Base-by-base conservation (phyloP, 2,797 vertebrate genomes). In the Hydrolagus colliei region DNA sequence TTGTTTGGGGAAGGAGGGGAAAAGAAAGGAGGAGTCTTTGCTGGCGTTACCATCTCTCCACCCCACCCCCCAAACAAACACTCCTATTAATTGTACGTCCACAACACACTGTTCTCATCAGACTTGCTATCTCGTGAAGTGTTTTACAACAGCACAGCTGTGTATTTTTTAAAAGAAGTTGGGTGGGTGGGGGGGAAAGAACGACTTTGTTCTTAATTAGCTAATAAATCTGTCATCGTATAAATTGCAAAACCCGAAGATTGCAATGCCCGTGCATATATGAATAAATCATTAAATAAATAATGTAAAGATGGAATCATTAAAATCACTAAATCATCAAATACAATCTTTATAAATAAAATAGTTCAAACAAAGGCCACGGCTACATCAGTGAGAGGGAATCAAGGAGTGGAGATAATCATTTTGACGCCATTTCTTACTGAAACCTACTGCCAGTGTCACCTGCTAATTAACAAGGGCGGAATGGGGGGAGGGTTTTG, bases 301-400 rank as follows among this genome's bases (percentile, higher is more conserved):
- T 90, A 88, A 90, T 90, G 89, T 91, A 89, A 91, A 91, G 88
- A 91, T 90, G 90, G 90, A 88, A 91, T 92, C 91, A 91, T 93
- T 88, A 93, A 52, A 93, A 93, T 92, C 88, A 88, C 90, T 90
- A 88, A 86, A 90, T 92, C 90, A 93, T 94, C 92, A 93, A 92
- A 93, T 89, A 86, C 84, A 86, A 68, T 65, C 85, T 87, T 91
- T 89, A 92, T 93, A 90, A 93, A 93, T 93, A 91, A 93, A 85
- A 92, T 87, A 93, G 89, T 85, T 89, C 88, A 91, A 91, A 91
- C 92, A 91, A 94, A 93, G 88, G 91, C 82, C 88, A 91, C 85
- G 88, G 86, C 72, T 73, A 75, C 79, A 41, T 41, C 41, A 52
- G 41, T 52, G 79, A 84, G 68, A 52, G 65, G 32, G 68, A 84